Base-by-base conservation (phyloP, 2,797 vertebrate species). In the Notolabrus celidotus region DNA sequence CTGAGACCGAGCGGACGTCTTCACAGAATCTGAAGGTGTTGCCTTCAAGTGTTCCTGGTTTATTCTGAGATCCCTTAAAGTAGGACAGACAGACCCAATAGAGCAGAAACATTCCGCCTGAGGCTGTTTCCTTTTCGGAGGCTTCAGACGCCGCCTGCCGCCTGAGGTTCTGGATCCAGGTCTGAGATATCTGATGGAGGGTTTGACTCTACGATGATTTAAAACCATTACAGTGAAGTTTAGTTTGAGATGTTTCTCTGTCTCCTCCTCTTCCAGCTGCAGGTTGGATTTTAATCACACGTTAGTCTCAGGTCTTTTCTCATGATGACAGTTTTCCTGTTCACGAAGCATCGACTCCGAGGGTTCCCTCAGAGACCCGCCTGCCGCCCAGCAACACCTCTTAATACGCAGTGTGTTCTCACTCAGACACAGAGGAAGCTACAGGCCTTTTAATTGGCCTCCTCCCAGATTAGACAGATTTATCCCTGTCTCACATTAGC, bases 381-480 rank as follows among this genome's bases (percentile, higher is more conserved):
- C 69, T n/a, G 55, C 52, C 53, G 7, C 75, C 66, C 62, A 79
- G 64, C 86, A 88, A 80, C 87, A 88, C 77, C 80, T 84, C 77
- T 51, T 78, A 61, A 84, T 81, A 76, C 74, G 56, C 68, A 55
- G 17, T 2, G 56, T 34, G 65, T 63, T 23, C 60, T 7, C 71
- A 57, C 54, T 31, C 45, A 63, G 39, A 70, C 65, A 70, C 53
- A 72, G 33, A 54, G 3, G 16, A 7, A 42, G 43, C 84, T 91
- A 60, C 67, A 0, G 82, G 86, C 23, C 59, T 85, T 80, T 85
- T 86, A 89, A 87, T 84, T 85, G 83, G 84, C 79, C 71, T 60
- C 61, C 57, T 70, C 69, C 71, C 67, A 87, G 74, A 89, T 83
- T 74, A 84, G 62, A 84, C 75, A 22, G 74, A 81, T 85, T 79